Conservation (phyloP, 2,888 invertebrate species). For the Mactromeris polynyma region DNA sequence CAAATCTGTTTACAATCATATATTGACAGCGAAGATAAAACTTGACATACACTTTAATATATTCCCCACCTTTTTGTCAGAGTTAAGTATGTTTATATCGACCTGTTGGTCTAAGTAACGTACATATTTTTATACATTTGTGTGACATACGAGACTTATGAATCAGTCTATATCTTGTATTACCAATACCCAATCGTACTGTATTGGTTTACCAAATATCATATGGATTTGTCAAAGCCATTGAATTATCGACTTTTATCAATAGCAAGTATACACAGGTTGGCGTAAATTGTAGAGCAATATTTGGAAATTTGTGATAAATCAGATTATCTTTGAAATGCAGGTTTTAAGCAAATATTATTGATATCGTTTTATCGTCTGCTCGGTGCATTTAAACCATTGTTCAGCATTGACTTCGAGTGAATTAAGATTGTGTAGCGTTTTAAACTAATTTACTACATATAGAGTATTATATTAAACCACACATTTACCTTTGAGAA, state of each 20-base stretch:
- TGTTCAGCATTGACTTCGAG: no score
- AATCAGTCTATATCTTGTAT: constrained; percentile 40
- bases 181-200: constrained; percentile 35
- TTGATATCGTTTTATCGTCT: not conserved
- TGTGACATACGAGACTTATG: constrained; percentile 34
- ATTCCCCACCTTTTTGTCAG: constrained; percentile 4
- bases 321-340: constrained; percentile 3
- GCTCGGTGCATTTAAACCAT: not conserved
- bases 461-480: no score
- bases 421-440: no score
- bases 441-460: no score
- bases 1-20: constrained; percentile 31
- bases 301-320: constrained; percentile 31
- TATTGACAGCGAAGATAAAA: constrained; percentile 9
- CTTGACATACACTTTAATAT: not conserved
- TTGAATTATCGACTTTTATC: constrained; percentile 33
- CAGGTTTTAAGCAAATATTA: not conserved
- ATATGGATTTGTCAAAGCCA: constrained; percentile 14
- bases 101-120: constrained; percentile 38
- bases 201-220: constrained; percentile 43
- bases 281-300: not conserved
- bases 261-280: constrained; percentile 25
- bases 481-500: no score
- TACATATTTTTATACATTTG: constrained; percentile 32
- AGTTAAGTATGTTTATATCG: constrained; percentile 33